Evolutionary conservation across 2,888 invertebrate species (phyloP).

Genomic region (Acrobeloides nanus): DNA sequence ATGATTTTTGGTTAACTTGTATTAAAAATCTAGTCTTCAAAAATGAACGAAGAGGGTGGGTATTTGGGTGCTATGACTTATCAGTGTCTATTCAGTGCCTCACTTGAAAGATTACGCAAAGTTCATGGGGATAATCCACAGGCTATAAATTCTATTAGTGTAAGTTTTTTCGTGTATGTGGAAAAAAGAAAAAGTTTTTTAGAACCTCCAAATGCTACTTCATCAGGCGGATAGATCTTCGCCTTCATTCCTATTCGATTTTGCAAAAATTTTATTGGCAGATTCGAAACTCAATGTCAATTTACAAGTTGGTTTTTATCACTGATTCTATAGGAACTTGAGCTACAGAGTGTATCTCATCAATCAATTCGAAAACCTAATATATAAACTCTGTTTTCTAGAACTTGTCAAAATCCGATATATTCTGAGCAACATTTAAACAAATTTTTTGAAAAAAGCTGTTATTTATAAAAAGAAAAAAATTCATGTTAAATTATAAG

Average conservation of each 20-base stretch:
- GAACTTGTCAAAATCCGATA: slow-evolving; percentile 2
- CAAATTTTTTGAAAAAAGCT: too few species aligned
- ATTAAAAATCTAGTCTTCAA: slow-evolving; percentile 8
- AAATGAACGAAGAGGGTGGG: slow-evolving; percentile 19
- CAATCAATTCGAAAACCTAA: background rate
- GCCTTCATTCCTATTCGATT: slow-evolving; percentile 41
- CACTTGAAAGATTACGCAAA: slow-evolving; percentile 37
- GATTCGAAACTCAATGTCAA: slow-evolving; percentile 46
- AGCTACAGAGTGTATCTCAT: background rate
- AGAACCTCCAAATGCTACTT: slow-evolving; percentile 29
- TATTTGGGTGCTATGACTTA: slow-evolving; percentile 50
- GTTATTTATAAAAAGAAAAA: too few species aligned
- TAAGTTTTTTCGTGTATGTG: slow-evolving; percentile 19
- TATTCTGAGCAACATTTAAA: too few species aligned
- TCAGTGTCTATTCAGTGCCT: slow-evolving; percentile 41
- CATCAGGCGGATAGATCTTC: slow-evolving; percentile 22
- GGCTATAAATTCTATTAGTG: slow-evolving; percentile 35
- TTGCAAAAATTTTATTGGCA: slow-evolving; percentile 44
- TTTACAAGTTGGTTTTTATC: slow-evolving; percentile 39
- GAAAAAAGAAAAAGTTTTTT: slow-evolving; percentile 1
- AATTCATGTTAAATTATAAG: too few species aligned
- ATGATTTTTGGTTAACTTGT: slow-evolving; percentile 7
- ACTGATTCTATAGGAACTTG: background rate
- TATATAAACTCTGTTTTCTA: background rate
- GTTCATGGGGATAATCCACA: slow-evolving; percentile 27